Conservation (phyloP, 2,797 vertebrate genomes). For the Hipposideros larvatus region DNA sequence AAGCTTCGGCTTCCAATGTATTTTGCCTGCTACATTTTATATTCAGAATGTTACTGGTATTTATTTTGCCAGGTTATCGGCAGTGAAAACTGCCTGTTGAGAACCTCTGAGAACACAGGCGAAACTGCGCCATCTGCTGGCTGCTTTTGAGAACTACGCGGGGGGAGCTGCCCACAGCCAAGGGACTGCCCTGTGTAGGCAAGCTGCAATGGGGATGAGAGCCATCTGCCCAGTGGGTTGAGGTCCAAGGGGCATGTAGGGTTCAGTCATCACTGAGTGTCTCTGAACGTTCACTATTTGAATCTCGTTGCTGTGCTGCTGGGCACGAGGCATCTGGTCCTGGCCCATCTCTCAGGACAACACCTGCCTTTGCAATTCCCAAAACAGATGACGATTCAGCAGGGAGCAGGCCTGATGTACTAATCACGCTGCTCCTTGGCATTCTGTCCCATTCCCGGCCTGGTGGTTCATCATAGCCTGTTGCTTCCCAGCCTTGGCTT, state of each 20-base stretch:
- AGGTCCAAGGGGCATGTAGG: neutral
- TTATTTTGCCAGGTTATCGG: neutral
- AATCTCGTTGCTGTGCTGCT: accelerated
- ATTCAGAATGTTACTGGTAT: slow-evolving; percentile 40
- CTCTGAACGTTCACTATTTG: neutral
- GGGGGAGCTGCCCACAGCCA: neutral
- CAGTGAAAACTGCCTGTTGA: accelerated
- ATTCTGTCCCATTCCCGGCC: neutral
- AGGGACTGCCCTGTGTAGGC: accelerated
- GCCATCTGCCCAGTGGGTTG: neutral
- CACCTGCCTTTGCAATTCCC: neutral
- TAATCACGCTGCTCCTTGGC: neutral
- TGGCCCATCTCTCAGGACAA: accelerated
- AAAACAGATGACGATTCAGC: neutral
- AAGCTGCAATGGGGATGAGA: neutral
- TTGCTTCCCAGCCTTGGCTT: slow-evolving; percentile 62
- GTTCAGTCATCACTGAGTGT: neutral
- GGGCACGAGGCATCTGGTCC: neutral
- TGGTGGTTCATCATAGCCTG: slow-evolving; percentile 28
- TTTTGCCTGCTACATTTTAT: slow-evolving; percentile 53
- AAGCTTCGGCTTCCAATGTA: neutral
- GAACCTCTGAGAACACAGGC: slow-evolving; percentile 64
- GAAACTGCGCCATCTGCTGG: slow-evolving; percentile 88
- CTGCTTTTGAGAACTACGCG: neutral
- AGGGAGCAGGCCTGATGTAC: neutral